Evolutionary conservation across 2,797 vertebrate genomes (phyloP).

Genomic region (Paedocypris micromegethes): DNA sequence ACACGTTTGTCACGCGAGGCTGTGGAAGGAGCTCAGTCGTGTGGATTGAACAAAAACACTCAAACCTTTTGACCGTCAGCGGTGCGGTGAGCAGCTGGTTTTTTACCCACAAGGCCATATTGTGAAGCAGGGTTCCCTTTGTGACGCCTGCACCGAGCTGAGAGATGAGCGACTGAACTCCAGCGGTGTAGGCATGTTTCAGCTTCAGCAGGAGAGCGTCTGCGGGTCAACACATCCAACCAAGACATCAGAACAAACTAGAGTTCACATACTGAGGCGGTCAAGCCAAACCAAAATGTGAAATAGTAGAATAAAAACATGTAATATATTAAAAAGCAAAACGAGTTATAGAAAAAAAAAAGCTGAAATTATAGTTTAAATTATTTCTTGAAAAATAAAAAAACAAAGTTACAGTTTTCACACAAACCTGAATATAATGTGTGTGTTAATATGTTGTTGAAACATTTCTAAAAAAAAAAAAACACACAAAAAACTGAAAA

Average conservation of each 20-base stretch:
- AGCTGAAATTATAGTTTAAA: too few relatives aligned
- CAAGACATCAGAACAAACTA: constrained; percentile 10
- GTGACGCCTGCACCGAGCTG: constrained; percentile 64
- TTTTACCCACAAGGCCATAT: constrained; percentile 82
- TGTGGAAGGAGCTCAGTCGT: not conserved
- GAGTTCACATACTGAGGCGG: too few relatives aligned
- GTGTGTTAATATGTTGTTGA: too few relatives aligned
- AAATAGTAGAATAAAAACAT: too few relatives aligned
- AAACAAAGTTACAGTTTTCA: not conserved
- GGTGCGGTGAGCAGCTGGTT: constrained; percentile 73
- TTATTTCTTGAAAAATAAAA: too few relatives aligned
- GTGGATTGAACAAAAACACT: not conserved
- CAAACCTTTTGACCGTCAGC: constrained; percentile 78
- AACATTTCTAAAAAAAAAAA: too few relatives aligned
- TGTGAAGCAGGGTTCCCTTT: constrained; percentile 76
- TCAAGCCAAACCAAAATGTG: too few relatives aligned
- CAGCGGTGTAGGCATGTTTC: constrained; percentile 79
- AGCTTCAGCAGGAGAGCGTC: constrained; percentile 81
- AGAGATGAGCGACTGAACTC: constrained; percentile 76
- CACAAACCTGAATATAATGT: not conserved
- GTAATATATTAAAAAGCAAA: constrained; percentile 1
- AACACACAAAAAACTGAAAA: too few relatives aligned
- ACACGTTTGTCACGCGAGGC: not conserved
- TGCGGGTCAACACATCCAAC: constrained; percentile 47
- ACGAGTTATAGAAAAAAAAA: not conserved